A percentile compares a stretch with the other conserved stretches of the same genome.
Evolutionary conservation across 2,888 invertebrate species (phyloP).

Genomic region (Diplazon laetatorius): DNA sequence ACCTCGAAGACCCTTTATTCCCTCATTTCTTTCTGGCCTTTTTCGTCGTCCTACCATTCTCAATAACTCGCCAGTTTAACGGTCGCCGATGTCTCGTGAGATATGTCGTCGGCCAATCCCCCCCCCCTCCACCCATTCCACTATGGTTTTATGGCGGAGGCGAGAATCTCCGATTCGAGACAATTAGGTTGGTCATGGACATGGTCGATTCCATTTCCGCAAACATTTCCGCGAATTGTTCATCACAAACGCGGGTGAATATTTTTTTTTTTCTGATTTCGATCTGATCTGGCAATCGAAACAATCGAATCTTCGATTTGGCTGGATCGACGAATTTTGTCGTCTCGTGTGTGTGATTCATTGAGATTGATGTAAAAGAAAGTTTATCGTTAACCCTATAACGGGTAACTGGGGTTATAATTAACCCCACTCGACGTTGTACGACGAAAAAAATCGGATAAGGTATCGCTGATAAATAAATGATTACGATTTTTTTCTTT

Average conservation of each 20-base stretch:
- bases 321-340: neutral
- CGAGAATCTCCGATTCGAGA: constrained; percentile 46
- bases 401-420: too few relatives aligned
- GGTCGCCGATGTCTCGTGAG: constrained; percentile 56
- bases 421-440: too few relatives aligned
- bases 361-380: too few relatives aligned
- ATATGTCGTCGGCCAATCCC: constrained; percentile 59
- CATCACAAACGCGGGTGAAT: constrained; percentile 1
- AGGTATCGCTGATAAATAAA: too few relatives aligned
- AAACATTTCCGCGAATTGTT: constrained; percentile 18
- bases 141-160: constrained; percentile 46
- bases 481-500: too few relatives aligned
- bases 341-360: neutral
- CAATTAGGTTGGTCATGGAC: constrained; percentile 48
- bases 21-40: constrained; percentile 39
- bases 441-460: too few relatives aligned
- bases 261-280: constrained; percentile 11
- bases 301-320: neutral
- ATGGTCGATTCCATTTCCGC: constrained; percentile 24
- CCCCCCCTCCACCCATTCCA: constrained; percentile 40
- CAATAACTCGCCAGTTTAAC: constrained; percentile 56
- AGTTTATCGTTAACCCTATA: too few relatives aligned
- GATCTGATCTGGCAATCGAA: constrained; percentile 11
- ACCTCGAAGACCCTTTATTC: constrained; percentile 58
- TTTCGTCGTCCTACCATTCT: constrained; percentile 42